Percentiles rank a stretch among this genome's conserved stretches.
phyloP scores from a whole-genome alignment of 1,140 invertebrate species.

The Phymastichus coffea region DNA sequence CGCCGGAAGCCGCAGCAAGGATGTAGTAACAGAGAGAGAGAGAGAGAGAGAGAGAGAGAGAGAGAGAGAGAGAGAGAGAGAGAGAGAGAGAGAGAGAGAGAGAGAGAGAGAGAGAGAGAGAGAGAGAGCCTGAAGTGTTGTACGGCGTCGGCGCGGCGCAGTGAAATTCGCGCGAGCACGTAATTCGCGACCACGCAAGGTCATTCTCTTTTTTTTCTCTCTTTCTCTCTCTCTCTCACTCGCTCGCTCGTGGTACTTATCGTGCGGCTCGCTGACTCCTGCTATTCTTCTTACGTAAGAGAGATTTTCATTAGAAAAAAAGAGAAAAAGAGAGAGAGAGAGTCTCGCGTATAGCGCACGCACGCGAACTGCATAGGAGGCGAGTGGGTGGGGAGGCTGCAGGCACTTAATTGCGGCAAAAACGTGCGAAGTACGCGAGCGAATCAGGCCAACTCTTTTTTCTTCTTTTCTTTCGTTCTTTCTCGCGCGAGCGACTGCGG shows the following conservation, averaged over 20 bases:
- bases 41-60: too few species aligned
- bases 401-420: slow-evolving; percentile 8
- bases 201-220: background rate
- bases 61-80: too few species aligned
- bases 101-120: too few species aligned
- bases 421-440: background rate
- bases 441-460: slow-evolving; percentile 20
- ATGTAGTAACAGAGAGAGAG: slow-evolving; percentile 9
- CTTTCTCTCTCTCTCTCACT: too few species aligned
- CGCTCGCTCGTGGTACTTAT: background rate
- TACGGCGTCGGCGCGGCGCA: background rate
- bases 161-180: slow-evolving; percentile 21
- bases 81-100: too few species aligned
- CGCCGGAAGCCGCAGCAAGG: background rate
- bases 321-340: too few species aligned
- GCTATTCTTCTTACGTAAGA: background rate
- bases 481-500: too few species aligned
- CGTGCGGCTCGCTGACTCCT: background rate
- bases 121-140: too few species aligned
- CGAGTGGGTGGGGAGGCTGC: background rate
- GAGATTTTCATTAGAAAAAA: slow-evolving; percentile 4
- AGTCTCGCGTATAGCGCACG: background rate
- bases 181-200: slow-evolving; percentile 23
- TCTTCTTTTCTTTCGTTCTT: background rate
- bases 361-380: background rate